phyloP scores from a whole-genome alignment of 2,797 vertebrate genomes.

The Melanotaenia parkinsoni region DNA sequence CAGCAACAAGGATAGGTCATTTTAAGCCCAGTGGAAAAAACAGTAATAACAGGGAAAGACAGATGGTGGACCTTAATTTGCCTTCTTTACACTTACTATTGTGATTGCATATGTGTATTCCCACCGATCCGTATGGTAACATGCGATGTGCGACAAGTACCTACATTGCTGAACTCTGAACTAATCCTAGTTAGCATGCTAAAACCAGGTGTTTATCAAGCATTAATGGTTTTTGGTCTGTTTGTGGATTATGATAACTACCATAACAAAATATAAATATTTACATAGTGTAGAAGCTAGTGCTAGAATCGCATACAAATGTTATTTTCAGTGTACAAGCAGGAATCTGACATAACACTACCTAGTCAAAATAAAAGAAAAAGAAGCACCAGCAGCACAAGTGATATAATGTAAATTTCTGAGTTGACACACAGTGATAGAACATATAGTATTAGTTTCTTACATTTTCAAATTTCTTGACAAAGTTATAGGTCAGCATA shows the following conservation, averaged over 20 bases:
- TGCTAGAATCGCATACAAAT: neutral
- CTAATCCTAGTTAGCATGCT: neutral
- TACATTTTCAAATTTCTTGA: conserved; percentile 96
- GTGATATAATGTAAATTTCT: neutral
- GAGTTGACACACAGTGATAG: neutral
- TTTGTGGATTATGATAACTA: neutral
- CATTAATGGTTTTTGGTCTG: neutral
- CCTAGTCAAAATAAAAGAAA: neutral
- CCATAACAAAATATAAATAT: neutral
- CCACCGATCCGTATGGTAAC: neutral
- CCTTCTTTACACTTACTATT: neutral
- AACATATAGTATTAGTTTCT: conserved; percentile 22
- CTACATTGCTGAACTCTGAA: neutral
- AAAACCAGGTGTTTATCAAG: neutral
- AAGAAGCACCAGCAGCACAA: neutral
- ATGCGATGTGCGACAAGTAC: neutral
- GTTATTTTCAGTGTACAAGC: neutral
- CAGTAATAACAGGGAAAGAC: neutral
- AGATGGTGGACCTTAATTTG: too few relatives aligned
- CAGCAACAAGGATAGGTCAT: neutral
- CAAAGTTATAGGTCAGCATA: conserved; percentile 93
- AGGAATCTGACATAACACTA: neutral
- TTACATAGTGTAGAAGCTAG: neutral
- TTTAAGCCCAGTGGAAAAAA: neutral
- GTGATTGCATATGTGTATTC: neutral